Evolutionary conservation across 1,140 invertebrate species (phyloP).

Genomic region (Tetramorium alpestre): DNA sequence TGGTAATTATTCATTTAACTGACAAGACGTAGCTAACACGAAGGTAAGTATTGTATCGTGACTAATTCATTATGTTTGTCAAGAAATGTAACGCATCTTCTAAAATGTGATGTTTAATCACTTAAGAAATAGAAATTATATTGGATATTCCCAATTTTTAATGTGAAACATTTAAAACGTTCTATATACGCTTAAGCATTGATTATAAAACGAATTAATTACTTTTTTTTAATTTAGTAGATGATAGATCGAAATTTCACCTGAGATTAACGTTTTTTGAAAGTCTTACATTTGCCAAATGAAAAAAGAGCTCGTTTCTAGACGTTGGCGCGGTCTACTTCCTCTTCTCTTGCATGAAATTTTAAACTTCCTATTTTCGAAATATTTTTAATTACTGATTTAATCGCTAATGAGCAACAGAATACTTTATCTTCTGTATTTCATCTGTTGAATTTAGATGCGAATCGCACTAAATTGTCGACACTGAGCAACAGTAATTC

Average conservation of each 20-base stretch:
- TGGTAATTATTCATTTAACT: not conserved
- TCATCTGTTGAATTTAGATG: not conserved
- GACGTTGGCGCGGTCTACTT: conserved; percentile 80
- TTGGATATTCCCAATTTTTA: not conserved
- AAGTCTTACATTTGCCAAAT: not conserved
- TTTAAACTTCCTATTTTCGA: conserved; percentile 8
- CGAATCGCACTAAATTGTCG: not conserved
- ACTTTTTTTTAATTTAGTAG: not conserved
- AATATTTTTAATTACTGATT: conserved; percentile 4
- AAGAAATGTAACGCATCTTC: not conserved
- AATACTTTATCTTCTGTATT: not conserved
- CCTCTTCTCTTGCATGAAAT: conserved; percentile 55
- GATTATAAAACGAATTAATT: not conserved
- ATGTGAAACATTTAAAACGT: not conserved
- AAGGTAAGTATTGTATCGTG: conserved; percentile 61
- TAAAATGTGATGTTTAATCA: conserved; percentile 11
- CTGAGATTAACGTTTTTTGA: not conserved
- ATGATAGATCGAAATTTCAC: not conserved
- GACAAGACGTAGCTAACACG: not conserved
- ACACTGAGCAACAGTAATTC: not conserved
- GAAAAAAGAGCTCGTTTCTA: conserved; percentile 81
- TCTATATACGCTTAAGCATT: not conserved
- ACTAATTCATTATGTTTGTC: conserved; percentile 42
- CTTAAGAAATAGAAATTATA: not conserved
- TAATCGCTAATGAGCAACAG: not conserved